Evolutionary conservation across 1,140 invertebrate genomes (phyloP), one percentile per base, ranked within the genome.

Genomic region (Neuroterus valhalla): DNA sequence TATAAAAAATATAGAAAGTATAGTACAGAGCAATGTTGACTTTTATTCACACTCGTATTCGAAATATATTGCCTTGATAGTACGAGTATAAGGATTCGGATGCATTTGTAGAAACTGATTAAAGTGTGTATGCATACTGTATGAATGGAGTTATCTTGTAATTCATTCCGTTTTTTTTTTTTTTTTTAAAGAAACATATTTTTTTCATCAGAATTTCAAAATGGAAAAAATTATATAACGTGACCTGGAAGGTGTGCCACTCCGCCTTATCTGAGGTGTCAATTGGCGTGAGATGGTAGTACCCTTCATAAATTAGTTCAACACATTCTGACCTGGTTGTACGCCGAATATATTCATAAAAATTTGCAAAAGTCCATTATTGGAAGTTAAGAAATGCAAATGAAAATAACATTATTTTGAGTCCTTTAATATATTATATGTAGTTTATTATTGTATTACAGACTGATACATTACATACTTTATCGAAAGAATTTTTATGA

Each of bases 281-380:
- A 21, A 55, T 55, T 55, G 23, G 26, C 21, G 21, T 62, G 55
- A 62, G 55, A 15, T 23, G 26, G 23, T 62, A 26, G 26, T 62
- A 38, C 55, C 55, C 55, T 62, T 62, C 55, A 62, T 62, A 62
- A 62, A 62, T 62, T 62, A 62, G 55, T 62, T 62, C 31, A 62
- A 31, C 55, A 62, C 26, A 62, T 62, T 62, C 21, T 62, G 26
- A 62, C 55, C 55, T 62, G 26, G 55, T 38, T 62, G 26, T 26
- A 31, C 55, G 31, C 21, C 31, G 26, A n/a, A 62, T 62, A 62
- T 62, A 31, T 62, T 26, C 26, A 12, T n/a, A 31, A 38, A 10
- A 38, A 38, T 38, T 0, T 38, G 31, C 10, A 5, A 0, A 5
- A 38, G 6, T 38, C 10, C 6, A 8, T 38, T 38, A n/a, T 10